Conservation (phyloP, 2,113 vertebrate species). For the Lepus europaeus region DNA sequence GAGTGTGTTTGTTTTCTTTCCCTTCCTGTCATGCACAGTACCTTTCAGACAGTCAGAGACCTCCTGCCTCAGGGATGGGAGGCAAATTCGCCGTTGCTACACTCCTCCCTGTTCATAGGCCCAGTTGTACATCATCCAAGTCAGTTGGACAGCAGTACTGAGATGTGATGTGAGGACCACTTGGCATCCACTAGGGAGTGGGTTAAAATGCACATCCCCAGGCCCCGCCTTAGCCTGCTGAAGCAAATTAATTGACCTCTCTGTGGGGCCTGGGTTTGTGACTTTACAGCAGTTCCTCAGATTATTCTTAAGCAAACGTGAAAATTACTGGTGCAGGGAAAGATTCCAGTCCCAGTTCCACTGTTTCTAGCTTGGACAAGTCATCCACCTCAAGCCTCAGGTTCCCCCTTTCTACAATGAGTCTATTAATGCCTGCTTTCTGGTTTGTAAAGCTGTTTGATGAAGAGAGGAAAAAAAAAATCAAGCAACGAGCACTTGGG, state of each 20-base stretch:
- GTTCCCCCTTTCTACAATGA: not conserved
- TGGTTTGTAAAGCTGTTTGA: not conserved
- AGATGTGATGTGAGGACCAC: not conserved
- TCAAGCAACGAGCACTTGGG: not conserved
- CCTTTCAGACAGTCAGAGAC: slow-evolving; percentile 29
- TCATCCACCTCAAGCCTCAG: not conserved
- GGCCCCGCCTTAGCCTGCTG: not conserved
- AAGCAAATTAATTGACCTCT: not conserved
- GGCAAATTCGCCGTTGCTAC: not conserved
- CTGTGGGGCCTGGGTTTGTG: not conserved
- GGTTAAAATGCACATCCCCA: not conserved
- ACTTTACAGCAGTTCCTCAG: slow-evolving; percentile 28
- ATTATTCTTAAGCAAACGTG: not conserved
- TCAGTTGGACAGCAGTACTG: not conserved
- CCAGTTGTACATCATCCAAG: not conserved
- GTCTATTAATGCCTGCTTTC: not conserved
- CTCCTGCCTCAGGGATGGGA: not conserved
- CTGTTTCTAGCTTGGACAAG: not conserved
- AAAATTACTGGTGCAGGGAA: not conserved
- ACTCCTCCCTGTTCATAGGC: not conserved
- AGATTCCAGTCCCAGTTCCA: not conserved
- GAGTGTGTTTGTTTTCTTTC: not conserved
- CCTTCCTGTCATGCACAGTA: not conserved
- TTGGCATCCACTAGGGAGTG: not conserved
- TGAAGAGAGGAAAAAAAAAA: not conserved